A percentile compares a stretch with the other conserved stretches of the same genome.
Evolutionary conservation across 2,888 invertebrate genomes (phyloP).

Genomic region (Aromia moschata): DNA sequence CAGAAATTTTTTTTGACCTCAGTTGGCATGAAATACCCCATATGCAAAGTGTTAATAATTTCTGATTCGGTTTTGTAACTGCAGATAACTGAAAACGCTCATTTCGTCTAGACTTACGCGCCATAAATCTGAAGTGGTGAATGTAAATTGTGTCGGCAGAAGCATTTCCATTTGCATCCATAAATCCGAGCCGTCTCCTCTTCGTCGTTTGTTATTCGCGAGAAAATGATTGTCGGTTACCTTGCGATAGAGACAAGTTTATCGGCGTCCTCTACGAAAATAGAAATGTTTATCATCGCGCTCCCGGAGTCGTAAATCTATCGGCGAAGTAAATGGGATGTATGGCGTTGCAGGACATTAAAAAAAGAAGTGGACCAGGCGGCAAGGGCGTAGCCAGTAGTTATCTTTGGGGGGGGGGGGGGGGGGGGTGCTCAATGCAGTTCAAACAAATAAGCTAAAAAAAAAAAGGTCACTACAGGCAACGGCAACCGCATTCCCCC

Average conservation of each 20-base stretch:
- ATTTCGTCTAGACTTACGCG: too few species aligned
- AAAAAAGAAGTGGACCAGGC: neutral
- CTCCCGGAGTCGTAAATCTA: neutral
- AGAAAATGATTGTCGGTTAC: neutral
- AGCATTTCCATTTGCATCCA: neutral
- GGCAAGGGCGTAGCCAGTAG: too few species aligned
- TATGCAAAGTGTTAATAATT: too few species aligned
- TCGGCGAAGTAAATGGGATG: neutral
- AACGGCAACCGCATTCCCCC: too few species aligned
- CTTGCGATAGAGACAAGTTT: constrained; percentile 5
- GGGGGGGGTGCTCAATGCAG: too few species aligned
- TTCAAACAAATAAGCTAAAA: neutral
- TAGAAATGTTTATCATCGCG: neutral
- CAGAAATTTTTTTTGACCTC: too few species aligned
- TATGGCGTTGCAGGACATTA: neutral
- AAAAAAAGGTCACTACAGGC: neutral
- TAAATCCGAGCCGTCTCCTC: neutral
- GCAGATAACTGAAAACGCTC: too few species aligned
- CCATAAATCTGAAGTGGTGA: too few species aligned
- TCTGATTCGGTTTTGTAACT: too few species aligned
- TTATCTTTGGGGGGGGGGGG: too few species aligned
- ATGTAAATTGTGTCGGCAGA: neutral
- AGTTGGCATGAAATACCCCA: too few species aligned
- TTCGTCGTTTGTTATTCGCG: neutral
- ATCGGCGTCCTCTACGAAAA: constrained; percentile 1